A percentile compares a stretch with the other conserved stretches of the same genome.
phyloP scores from a whole-genome alignment of 1,140 invertebrate species.

The Caenorhabditis latens region DNA sequence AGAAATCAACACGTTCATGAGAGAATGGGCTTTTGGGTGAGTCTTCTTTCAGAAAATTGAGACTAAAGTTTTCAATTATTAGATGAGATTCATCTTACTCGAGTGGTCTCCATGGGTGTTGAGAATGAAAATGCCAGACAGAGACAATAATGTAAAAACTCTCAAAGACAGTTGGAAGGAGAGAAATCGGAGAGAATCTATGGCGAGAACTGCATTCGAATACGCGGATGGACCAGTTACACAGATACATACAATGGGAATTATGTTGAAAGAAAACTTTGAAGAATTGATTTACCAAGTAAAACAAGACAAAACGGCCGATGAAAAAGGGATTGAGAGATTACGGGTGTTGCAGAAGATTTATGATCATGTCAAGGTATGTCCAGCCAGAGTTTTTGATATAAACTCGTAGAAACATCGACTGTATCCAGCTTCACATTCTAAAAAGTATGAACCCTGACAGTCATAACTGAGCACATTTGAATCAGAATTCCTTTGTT shows the following conservation, averaged over 20 bases:
- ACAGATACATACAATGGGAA: conserved; percentile 58
- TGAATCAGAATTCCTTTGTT: background rate
- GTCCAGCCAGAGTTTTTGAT: background rate
- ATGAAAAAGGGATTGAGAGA: conserved; percentile 58
- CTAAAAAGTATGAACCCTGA: too few relatives aligned
- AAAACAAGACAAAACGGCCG: conserved; percentile 36
- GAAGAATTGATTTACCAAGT: conserved; percentile 60
- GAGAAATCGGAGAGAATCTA: conserved; percentile 58
- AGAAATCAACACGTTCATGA: conserved; percentile 62
- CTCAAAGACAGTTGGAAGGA: conserved; percentile 66
- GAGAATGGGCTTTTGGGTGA: conserved; percentile 74
- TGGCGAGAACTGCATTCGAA: conserved; percentile 44
- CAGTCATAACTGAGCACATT: too few relatives aligned
- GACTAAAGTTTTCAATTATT: conserved; percentile 43
- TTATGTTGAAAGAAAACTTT: conserved; percentile 63
- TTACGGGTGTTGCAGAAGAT: conserved; percentile 65
- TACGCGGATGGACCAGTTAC: conserved; percentile 47
- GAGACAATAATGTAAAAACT: conserved; percentile 66
- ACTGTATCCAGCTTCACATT: too few relatives aligned
- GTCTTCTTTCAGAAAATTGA: background rate
- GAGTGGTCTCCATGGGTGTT: conserved; percentile 70
- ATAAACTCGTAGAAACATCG: too few relatives aligned
- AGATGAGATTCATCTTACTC: conserved; percentile 71
- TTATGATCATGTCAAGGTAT: conserved; percentile 69
- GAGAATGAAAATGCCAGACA: conserved; percentile 68